These are phyloP conservation scores for Exocentrus adspersus DNA, from an alignment of 2,888 invertebrate genomes.

Conservation along the genomic window DNA sequence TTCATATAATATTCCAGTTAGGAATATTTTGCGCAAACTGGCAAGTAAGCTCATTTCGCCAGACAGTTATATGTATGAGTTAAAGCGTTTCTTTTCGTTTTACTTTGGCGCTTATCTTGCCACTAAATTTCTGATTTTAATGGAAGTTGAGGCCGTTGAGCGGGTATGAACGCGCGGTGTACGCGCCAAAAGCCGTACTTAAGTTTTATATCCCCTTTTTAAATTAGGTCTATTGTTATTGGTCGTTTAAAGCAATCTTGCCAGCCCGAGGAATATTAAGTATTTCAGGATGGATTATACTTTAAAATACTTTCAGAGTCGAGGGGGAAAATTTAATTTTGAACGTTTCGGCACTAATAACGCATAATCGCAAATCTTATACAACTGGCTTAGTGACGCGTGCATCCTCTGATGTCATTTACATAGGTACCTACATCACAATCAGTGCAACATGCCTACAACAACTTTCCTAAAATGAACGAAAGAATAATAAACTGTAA, in stretches of 20 bases:
- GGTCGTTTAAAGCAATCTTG: conserved; percentile 61
- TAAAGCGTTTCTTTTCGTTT: conserved; percentile 63
- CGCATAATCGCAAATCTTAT: conserved; percentile 34
- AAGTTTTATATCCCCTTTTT: conserved; percentile 62
- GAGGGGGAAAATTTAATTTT: conserved; percentile 54
- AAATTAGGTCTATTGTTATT: conserved; percentile 64
- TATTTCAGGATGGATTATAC: conserved; percentile 57
- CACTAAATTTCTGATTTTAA: conserved; percentile 70
- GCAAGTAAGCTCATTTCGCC: conserved; percentile 60
- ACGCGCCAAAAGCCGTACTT: conserved; percentile 59
- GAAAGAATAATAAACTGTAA: too few relatives aligned
- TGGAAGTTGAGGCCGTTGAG: conserved; percentile 67
- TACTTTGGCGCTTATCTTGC: conserved; percentile 66
- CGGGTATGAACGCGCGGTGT: conserved; percentile 50
- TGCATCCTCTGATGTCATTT: not conserved
- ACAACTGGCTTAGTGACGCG: conserved; percentile 18
- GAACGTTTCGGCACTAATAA: conserved; percentile 37
- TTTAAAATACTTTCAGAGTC: conserved; percentile 45
- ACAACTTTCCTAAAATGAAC: too few relatives aligned
- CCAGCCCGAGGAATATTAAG: conserved; percentile 59
- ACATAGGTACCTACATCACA: too few relatives aligned
- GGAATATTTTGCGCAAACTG: conserved; percentile 60
- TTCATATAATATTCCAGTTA: conserved; percentile 58
- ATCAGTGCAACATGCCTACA: too few relatives aligned
- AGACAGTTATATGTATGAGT: conserved; percentile 63